Evolutionary conservation across 2,888 invertebrate genomes (phyloP), one percentile per base, ranked within the genome.

Genomic region (Catocala fraxini): DNA sequence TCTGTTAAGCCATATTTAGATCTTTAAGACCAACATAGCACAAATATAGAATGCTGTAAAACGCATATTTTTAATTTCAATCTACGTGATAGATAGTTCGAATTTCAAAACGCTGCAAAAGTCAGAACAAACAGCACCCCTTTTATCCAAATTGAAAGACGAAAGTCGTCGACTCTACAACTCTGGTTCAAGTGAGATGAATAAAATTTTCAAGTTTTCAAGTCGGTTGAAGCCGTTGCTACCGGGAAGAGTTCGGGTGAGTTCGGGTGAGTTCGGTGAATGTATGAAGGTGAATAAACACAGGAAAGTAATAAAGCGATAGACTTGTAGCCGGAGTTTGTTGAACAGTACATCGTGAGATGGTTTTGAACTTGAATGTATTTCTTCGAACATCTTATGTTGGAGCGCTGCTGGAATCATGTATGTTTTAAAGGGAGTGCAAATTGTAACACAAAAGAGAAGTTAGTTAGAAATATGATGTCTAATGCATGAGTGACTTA

Each of bases 71-170:
- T 25, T 25, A 25, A 53, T 33, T 51, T 51, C 12, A 47, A 13
- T 6, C 10, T 56, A 43, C 57, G 13, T 51, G 54, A 55, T 48
- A 41, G 35, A 43, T 0, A 46, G 39, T 52, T 57, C 25, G 56
- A 51, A 58, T 47, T 64, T 59, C 43, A 54, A 51, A 68, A 55
- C 53, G 43, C 13, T 48, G 51, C 39, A 59, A 56, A 64, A 69
- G 62, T 65, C 53, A 55, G 63, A 46, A 57, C 64, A 71, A 71
- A 70, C 63, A 64, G 57, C 53, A 65, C 65, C 63, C 65, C 77
- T 77, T 76, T 77, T 67, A 76, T 66, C 54, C 61, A 66, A 67
- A 76, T 77, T 74, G 74, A 60, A 76, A 74, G 68, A 49, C 53
- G 59, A 73, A 71, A 69, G 63, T 60, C 57, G 11, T 12, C 51